A percentile compares a stretch with the other conserved stretches of the same genome.
These are phyloP conservation scores for Apistogramma diplotaenia DNA, from an alignment of 2,113 vertebrate species.

Conservation along the genomic window DNA sequence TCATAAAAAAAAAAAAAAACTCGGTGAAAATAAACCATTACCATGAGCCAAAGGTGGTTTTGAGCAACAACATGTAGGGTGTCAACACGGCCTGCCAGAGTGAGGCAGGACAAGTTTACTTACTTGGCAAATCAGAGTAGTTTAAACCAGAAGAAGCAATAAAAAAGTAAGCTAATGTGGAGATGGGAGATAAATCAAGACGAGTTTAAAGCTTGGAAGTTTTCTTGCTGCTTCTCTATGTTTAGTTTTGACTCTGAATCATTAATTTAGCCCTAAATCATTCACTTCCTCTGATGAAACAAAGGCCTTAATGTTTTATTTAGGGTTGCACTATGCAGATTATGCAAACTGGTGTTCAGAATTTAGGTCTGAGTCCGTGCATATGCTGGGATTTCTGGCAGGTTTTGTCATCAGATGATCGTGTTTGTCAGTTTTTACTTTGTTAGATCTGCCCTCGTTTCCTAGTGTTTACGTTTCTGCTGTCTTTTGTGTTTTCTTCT, in stretches of 20 bases:
- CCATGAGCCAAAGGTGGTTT: background rate
- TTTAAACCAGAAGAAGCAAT: background rate
- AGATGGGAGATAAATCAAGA: background rate
- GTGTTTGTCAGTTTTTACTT: background rate
- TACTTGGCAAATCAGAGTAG: background rate
- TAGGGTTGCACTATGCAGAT: background rate
- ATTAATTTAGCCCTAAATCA: background rate
- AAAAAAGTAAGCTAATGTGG: background rate
- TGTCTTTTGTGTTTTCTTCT: background rate
- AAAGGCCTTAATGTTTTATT: background rate
- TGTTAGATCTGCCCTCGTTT: background rate
- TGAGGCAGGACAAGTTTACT: background rate
- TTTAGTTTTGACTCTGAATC: background rate
- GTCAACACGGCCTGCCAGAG: background rate
- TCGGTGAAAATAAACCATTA: background rate
- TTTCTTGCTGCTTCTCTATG: background rate
- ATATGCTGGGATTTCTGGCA: background rate
- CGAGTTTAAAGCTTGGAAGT: background rate
- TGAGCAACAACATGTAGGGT: background rate
- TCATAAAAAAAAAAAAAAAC: constrained; percentile 1
- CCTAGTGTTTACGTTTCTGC: background rate
- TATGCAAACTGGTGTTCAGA: background rate
- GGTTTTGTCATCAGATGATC: background rate
- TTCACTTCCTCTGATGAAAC: background rate
- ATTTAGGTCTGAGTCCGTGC: background rate